Evolutionary conservation across 2,113 vertebrate species (phyloP).

Genomic region (Nothobranchius kuhntae): DNA sequence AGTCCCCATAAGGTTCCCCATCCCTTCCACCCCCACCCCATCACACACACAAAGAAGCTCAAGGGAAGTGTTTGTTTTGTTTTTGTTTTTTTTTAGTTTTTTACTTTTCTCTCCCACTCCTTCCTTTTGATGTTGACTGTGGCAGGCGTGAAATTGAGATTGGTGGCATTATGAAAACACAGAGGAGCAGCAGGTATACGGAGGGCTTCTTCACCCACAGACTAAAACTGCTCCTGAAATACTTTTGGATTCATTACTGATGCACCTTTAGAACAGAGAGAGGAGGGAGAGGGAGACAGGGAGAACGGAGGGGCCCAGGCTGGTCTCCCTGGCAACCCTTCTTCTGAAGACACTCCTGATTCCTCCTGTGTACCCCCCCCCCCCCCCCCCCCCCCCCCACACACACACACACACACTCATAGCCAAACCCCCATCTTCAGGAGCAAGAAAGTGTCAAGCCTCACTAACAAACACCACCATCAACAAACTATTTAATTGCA

Average conservation of each 20-base stretch:
- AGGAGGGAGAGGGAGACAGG: neutral
- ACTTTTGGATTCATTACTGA: slow-evolving; percentile 64
- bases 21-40: neutral
- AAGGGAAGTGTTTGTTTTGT: neutral
- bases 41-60: slow-evolving; percentile 1
- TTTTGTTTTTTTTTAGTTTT: no score
- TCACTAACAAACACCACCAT: slow-evolving; percentile 45
- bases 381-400: neutral
- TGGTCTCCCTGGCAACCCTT: slow-evolving; percentile 76
- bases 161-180: slow-evolving; percentile 43
- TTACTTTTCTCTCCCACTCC: neutral
- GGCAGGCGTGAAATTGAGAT: slow-evolving; percentile 31
- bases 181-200: slow-evolving; percentile 30
- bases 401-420: slow-evolving; percentile 13
- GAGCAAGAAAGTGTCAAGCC: slow-evolving; percentile 30
- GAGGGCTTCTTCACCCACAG: slow-evolving; percentile 17
- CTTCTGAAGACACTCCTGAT: slow-evolving; percentile 63
- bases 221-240: slow-evolving; percentile 50
- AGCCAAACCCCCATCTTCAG: slow-evolving; percentile 52
- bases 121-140: slow-evolving; percentile 40
- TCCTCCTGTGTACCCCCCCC: slow-evolving; percentile 29
- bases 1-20: slow-evolving; percentile 12
- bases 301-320: slow-evolving; percentile 53
- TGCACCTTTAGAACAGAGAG: slow-evolving; percentile 58
- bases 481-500: slow-evolving; percentile 59